A percentile compares a stretch with the other conserved stretches of the same genome.
Evolutionary conservation across 2,888 invertebrate species (phyloP).

Genomic region (Leistus spinibarbis): DNA sequence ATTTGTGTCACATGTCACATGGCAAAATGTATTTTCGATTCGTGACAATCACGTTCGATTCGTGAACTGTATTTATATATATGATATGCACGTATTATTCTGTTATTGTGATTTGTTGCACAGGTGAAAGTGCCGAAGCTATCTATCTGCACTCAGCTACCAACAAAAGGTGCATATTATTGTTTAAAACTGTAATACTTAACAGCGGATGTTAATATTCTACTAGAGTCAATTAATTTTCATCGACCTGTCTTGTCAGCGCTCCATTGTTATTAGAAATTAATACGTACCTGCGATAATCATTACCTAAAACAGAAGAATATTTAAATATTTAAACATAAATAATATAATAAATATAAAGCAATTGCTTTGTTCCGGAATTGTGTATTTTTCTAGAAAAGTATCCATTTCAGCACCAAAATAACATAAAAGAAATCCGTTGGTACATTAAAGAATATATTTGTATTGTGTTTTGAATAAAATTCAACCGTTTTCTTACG

Average conservation of each 20-base stretch:
- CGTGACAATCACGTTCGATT: neutral
- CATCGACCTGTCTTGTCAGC: too few species aligned
- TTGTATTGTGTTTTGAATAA: neutral
- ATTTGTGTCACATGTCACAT: neutral
- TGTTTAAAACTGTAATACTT: too few species aligned
- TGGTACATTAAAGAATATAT: neutral
- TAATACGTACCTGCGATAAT: too few species aligned
- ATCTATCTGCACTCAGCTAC: neutral
- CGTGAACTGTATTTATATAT: neutral
- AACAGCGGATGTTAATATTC: too few species aligned
- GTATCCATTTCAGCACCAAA: neutral
- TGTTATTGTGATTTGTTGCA: neutral
- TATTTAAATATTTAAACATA: too few species aligned
- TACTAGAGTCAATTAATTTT: too few species aligned
- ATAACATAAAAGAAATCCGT: neutral
- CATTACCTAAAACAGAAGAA: too few species aligned
- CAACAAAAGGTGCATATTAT: neutral
- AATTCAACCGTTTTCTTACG: conserved; percentile 3
- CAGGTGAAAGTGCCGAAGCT: neutral
- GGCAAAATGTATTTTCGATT: neutral
- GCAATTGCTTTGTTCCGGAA: too few species aligned
- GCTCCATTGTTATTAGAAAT: too few species aligned
- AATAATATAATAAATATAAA: too few species aligned
- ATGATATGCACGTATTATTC: neutral
- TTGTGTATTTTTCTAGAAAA: too few species aligned